These are phyloP conservation scores for Orchesella flavescens DNA, from an alignment of 2,888 invertebrate genomes.

Conservation along the genomic window DNA sequence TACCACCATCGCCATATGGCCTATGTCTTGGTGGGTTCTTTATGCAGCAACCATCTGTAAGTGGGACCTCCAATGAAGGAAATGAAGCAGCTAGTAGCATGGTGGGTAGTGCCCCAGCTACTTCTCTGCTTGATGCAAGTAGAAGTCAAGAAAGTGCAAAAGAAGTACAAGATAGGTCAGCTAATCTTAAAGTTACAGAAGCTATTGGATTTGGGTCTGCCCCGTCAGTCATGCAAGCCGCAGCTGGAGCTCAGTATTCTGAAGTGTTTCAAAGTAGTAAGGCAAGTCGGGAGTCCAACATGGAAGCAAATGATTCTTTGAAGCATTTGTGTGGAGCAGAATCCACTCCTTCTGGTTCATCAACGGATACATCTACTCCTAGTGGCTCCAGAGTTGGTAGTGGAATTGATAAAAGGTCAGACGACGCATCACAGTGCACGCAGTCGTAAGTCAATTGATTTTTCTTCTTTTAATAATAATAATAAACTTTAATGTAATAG, in stretches of 20 bases:
- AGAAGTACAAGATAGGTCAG: conserved; percentile 7
- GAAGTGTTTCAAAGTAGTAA: neutral
- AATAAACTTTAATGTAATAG: neutral
- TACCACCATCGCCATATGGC: conserved; percentile 66
- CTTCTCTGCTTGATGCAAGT: conserved; percentile 44
- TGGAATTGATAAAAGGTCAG: conserved; percentile 40
- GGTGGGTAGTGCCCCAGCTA: conserved; percentile 52
- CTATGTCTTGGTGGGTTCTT: conserved; percentile 69
- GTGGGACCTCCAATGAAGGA: conserved; percentile 30
- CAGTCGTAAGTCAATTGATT: neutral
- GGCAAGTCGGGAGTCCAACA: neutral
- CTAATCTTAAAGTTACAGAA: conserved; percentile 33
- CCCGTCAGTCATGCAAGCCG: conserved; percentile 49
- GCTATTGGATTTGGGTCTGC: conserved; percentile 52
- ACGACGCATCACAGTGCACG: conserved; percentile 23
- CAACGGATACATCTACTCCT: conserved; percentile 33
- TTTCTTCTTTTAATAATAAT: neutral
- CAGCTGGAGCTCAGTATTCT: neutral
- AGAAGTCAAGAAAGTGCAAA: conserved; percentile 35
- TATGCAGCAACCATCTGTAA: conserved; percentile 60
- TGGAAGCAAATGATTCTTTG: neutral
- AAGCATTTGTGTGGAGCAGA: conserved; percentile 27
- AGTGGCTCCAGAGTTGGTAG: conserved; percentile 31
- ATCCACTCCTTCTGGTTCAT: conserved; percentile 21
- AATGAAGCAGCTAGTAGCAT: conserved; percentile 47